Conservation (phyloP, 2,113 vertebrate genomes). For the Mormyrus iriodes region DNA sequence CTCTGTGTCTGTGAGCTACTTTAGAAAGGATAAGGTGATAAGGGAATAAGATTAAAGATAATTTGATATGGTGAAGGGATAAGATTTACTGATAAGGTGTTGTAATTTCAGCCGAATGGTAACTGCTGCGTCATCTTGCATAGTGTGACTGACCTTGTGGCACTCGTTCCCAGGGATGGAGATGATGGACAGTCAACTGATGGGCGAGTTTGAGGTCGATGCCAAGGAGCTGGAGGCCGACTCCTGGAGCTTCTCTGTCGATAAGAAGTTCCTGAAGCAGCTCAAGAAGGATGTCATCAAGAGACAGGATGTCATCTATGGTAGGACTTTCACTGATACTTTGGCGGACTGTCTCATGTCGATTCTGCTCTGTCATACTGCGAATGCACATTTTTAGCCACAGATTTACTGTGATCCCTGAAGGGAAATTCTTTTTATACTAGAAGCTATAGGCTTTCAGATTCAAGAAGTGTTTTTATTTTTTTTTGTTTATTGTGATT, state of each 20-base stretch:
- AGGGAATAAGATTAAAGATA: too few relatives aligned
- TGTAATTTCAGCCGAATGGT: background rate
- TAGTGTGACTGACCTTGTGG: background rate
- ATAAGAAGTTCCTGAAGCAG: slow-evolving; percentile 76
- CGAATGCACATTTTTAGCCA: background rate
- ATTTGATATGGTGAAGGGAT: too few relatives aligned
- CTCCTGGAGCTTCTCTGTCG: slow-evolving; percentile 88
- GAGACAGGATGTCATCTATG: slow-evolving; percentile 91
- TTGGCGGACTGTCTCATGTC: background rate
- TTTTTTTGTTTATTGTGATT: too few relatives aligned
- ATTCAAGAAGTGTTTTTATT: background rate
- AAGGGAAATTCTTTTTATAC: background rate
- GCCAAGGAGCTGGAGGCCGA: slow-evolving; percentile 84
- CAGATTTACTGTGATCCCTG: background rate
- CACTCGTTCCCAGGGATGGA: slow-evolving; percentile 71
- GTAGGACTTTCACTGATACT: slow-evolving; percentile 47
- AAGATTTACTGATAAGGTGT: background rate
- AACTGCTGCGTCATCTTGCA: background rate
- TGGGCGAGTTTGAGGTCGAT: slow-evolving; percentile 88
- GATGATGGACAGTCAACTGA: slow-evolving; percentile 89
- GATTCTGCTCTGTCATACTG: background rate
- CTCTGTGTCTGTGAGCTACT: background rate
- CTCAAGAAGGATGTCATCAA: slow-evolving; percentile 84
- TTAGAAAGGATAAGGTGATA: too few relatives aligned
- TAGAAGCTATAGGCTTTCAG: background rate